Evolutionary conservation across 2,888 invertebrate species (phyloP).

Genomic region (Tryphoninae sp.): DNA sequence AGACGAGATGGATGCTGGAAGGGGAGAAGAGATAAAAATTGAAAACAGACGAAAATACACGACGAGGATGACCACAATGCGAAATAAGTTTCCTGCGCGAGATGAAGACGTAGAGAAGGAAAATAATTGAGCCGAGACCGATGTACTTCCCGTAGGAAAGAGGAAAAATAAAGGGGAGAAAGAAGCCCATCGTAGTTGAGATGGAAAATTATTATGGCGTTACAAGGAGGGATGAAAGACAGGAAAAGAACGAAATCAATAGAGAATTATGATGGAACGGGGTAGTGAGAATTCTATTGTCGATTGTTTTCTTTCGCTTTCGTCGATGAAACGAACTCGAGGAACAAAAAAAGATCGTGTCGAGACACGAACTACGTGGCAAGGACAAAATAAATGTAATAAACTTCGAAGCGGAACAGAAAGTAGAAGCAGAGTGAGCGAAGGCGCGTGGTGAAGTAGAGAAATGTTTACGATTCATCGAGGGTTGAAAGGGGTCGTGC

Average conservation of each 20-base stretch:
- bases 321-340: too few relatives aligned
- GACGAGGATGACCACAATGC: neutral
- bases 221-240: neutral
- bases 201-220: neutral
- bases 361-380: neutral
- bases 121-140: neutral
- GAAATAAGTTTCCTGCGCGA: neutral
- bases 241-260: neutral
- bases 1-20: constrained; percentile 1
- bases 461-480: neutral
- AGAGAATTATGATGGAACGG: neutral
- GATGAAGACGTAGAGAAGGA: neutral
- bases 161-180: neutral
- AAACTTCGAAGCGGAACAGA: neutral
- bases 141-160: neutral
- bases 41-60: neutral
- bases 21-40: constrained; percentile 19
- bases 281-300: neutral
- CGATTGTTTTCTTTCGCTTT: too few relatives aligned
- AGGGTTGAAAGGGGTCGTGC: neutral
- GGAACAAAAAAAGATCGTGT: too few relatives aligned
- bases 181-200: neutral
- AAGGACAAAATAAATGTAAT: neutral
- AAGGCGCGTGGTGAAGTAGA: neutral
- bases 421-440: neutral